These are phyloP conservation scores for Botrylloides violaceus DNA, from an alignment of 23 tunicate genomes.

Conservation along the genomic window DNA sequence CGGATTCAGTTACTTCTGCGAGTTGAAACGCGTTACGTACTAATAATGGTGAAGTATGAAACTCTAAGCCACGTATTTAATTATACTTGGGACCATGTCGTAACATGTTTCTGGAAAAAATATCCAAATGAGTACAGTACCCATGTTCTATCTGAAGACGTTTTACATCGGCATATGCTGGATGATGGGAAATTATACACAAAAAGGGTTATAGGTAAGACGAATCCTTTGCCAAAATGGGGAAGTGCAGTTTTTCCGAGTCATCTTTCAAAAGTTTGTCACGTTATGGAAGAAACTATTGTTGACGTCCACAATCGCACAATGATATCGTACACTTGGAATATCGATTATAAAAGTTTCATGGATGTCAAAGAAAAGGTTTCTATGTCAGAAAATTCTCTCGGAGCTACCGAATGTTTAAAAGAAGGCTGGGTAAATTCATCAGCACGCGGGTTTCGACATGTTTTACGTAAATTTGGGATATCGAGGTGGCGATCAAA, in stretches of 20 bases:
- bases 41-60: conserved; percentile 31
- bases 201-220: conserved; percentile 51
- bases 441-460: conserved; percentile 49
- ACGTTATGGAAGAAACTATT: conserved; percentile 64
- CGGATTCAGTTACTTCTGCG: too few relatives aligned
- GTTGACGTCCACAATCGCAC: conserved; percentile 29
- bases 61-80: conserved; percentile 32
- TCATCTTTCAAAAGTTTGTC: conserved; percentile 26
- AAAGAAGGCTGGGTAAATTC: conserved; percentile 82
- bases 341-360: conserved; percentile 35
- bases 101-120: conserved; percentile 69
- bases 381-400: not conserved
- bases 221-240: conserved; percentile 72
- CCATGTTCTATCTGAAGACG: conserved; percentile 75
- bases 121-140: conserved; percentile 67
- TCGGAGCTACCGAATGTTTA: conserved; percentile 15
- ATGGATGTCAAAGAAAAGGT: conserved; percentile 27
- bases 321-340: conserved; percentile 76
- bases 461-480: conserved; percentile 55
- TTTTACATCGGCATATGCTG: conserved; percentile 31
- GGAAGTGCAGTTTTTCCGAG: conserved; percentile 45
- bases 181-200: conserved; percentile 49
- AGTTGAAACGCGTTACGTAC: too few relatives aligned
- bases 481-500: conserved; percentile 46
- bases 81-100: conserved; percentile 59